phyloP scores from a whole-genome alignment of 1,140 invertebrate species.

The Coelopa frigida region DNA sequence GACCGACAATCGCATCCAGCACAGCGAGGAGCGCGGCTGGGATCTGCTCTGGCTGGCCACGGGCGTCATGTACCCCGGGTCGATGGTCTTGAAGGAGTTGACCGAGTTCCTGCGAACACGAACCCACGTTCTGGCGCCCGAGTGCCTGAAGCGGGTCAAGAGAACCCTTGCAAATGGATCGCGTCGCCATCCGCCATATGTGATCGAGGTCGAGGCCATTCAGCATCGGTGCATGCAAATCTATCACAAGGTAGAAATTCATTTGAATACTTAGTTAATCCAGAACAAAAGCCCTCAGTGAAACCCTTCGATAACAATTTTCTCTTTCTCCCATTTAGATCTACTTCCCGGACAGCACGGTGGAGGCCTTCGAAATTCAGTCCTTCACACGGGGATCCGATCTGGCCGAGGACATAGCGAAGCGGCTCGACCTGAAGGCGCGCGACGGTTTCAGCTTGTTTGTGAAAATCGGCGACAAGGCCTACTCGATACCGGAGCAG shows the following conservation, averaged over 20 bases:
- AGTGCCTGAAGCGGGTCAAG: conserved; percentile 75
- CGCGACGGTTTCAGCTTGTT: conserved; percentile 86
- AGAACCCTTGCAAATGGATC: conserved; percentile 70
- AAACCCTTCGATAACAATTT: not conserved
- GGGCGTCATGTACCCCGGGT: conserved; percentile 72
- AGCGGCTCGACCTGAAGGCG: conserved; percentile 64
- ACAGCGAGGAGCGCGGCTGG: conserved; percentile 88
- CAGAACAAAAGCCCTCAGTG: too few species aligned
- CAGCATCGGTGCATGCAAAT: conserved; percentile 91
- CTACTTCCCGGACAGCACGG: conserved; percentile 89
- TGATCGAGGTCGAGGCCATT: conserved; percentile 92
- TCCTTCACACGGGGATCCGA: conserved; percentile 83
- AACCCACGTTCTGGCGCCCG: conserved; percentile 67
- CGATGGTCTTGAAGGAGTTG: conserved; percentile 52
- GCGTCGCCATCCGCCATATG: conserved; percentile 82
- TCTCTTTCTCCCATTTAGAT: conserved; percentile 14
- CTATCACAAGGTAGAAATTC: conserved; percentile 67
- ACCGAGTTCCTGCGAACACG: conserved; percentile 71
- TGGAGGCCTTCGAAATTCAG: conserved; percentile 71
- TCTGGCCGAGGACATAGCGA: conserved; percentile 74
- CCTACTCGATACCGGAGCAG: conserved; percentile 80
- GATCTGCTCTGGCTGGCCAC: conserved; percentile 87
- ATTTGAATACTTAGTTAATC: not conserved
- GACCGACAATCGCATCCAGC: conserved; percentile 71
- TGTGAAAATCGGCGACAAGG: conserved; percentile 84